phyloP scores from a whole-genome alignment of 1,140 invertebrate species.

The Lepidotrigona ventralis region DNA sequence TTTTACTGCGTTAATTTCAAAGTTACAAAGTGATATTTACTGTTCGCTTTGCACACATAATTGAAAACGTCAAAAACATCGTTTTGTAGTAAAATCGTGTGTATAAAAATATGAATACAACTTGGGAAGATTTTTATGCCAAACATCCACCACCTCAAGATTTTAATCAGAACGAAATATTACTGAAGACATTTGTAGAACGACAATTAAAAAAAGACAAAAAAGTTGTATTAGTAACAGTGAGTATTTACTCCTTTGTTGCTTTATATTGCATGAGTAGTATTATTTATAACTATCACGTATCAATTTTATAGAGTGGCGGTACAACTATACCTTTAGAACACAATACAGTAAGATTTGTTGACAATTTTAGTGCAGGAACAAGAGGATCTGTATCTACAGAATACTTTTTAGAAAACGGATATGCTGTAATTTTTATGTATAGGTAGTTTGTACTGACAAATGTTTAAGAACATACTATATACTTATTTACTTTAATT shows the following conservation, averaged over 20 bases:
- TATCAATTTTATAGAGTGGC: conserved; percentile 86
- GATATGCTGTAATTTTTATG: conserved; percentile 90
- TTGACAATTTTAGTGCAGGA: conserved; percentile 99
- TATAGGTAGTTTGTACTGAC: conserved; percentile 79
- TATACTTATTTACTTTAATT: neutral
- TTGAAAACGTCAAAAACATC: neutral
- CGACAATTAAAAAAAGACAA: conserved; percentile 83
- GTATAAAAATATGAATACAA: conserved; percentile 77
- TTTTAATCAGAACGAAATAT: conserved; percentile 85
- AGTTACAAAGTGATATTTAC: neutral
- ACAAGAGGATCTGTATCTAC: conserved; percentile 95
- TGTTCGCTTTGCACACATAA: neutral
- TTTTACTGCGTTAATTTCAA: neutral
- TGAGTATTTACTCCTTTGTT: conserved; percentile 76
- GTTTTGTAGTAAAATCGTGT: conserved; percentile 9
- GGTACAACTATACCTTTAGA: conserved; percentile 98
- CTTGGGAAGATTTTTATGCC: conserved; percentile 91
- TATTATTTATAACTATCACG: conserved; percentile 5
- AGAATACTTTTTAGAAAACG: conserved; percentile 95
- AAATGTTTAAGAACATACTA: neutral
- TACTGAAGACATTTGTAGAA: conserved; percentile 86
- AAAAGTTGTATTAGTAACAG: conserved; percentile 89
- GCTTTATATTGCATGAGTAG: neutral
- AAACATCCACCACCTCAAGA: conserved; percentile 87
- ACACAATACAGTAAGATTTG: conserved; percentile 97